phyloP scores from a whole-genome alignment of 2,888 invertebrate genomes.

The Chouioia cunea region DNA sequence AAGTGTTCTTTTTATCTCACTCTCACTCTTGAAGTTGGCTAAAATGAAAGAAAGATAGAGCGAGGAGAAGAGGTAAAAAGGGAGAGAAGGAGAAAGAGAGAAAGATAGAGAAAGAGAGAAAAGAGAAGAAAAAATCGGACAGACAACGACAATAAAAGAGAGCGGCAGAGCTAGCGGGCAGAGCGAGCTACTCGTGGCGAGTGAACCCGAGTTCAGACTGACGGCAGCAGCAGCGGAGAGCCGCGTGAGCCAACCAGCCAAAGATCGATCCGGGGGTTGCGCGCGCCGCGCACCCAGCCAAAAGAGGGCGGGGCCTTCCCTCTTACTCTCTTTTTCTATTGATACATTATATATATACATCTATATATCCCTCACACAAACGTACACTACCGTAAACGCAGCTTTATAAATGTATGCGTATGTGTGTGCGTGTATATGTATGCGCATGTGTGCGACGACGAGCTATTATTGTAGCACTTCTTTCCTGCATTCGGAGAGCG shows the following conservation, averaged over 20 bases:
- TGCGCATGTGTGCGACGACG: slow-evolving; percentile 1
- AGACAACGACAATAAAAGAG: slow-evolving; percentile 24
- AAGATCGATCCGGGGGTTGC: slow-evolving; percentile 51
- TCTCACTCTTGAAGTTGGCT: background rate
- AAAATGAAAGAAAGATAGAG: background rate
- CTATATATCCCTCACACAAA: too few species aligned
- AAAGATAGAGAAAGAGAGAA: background rate
- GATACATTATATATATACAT: too few species aligned
- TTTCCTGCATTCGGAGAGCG: slow-evolving; percentile 8
- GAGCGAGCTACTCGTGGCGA: slow-evolving; percentile 64
- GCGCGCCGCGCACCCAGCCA: slow-evolving; percentile 38
- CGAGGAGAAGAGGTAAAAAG: slow-evolving; percentile 11
- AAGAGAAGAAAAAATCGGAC: slow-evolving; percentile 32
- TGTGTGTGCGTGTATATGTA: background rate
- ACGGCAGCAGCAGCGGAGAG: slow-evolving; percentile 32
- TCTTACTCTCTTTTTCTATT: slow-evolving; percentile 1
- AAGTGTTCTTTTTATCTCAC: background rate
- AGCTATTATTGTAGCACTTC: slow-evolving; percentile 5
- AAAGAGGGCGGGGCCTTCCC: slow-evolving; percentile 27
- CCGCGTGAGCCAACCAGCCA: background rate
- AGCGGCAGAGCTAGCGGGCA: slow-evolving; percentile 33
- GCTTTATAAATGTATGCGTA: too few species aligned
- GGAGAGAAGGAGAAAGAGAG: too few species aligned
- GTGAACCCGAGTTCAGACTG: slow-evolving; percentile 67
- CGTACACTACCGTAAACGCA: too few species aligned